Evolutionary conservation across 1,140 invertebrate species (phyloP), one percentile per base, ranked within the genome.

Genomic region (Platyura marginata): DNA sequence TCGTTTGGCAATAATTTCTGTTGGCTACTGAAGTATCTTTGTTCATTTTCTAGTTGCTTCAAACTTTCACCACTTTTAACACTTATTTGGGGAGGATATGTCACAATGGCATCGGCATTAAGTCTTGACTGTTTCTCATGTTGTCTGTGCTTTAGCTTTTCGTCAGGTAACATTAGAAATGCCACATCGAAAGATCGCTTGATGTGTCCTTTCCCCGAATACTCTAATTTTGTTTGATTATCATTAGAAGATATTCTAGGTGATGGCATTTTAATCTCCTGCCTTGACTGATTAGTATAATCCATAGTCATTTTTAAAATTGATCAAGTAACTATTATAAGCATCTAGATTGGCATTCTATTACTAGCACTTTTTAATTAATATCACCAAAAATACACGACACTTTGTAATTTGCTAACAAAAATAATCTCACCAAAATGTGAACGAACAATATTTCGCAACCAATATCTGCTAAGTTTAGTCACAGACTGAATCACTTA

Each of bases 131-230:
- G 62, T 45, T 75, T 72, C 45, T 76, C 73, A 13, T 62, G 69
- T 49, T 77, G 72, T 49, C 78, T 75, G 39, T 75, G 70, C 29
- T 75, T 72, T 34, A 78, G 55, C 51, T 83, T 81, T 41, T 87
- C 83, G 48, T 86, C 83, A 2, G 83, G 83, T 51, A 83, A 79
- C 64, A 88, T 85, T 3, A 90, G 61, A 47, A 89, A 89, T 2
- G 85, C 85, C 1, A 90, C 84, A 54, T 90, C 84, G 50, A 89
- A 89, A 10, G 82, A 81, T 13, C 85, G 63, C 50, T 88, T 88
- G 18, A 70, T 61, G 4, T 64, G 56, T 6, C 62, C 21, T 41
- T 50, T 48, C 4, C 36, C 35, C 21, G 25, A 11, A 18, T 16
- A 11, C 15, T 29, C 23, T 19, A 6, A 18, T 21, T 22, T 40